phyloP scores from a whole-genome alignment of 2,888 invertebrate genomes.

The Phlogophora meticulosa region DNA sequence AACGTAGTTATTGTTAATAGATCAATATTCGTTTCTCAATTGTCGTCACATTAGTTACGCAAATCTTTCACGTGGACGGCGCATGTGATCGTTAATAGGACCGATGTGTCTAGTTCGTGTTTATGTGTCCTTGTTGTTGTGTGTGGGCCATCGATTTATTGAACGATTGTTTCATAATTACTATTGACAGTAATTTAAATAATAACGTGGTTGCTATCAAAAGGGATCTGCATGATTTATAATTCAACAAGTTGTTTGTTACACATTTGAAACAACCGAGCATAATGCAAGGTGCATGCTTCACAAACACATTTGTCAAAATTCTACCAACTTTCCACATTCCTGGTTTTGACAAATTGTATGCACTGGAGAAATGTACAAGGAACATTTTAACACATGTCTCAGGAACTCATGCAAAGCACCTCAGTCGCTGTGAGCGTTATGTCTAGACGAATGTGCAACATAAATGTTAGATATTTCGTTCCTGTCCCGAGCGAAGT shows the following conservation, averaged over 20 bases:
- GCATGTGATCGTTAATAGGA: conserved; percentile 49
- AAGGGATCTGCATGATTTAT: conserved; percentile 1
- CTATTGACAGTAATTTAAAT: conserved; percentile 39
- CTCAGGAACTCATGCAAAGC: conserved; percentile 67
- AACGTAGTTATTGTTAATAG: conserved; percentile 17
- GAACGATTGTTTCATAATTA: conserved; percentile 47
- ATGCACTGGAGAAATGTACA: conserved; percentile 65
- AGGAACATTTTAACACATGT: conserved; percentile 67
- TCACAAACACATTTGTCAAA: conserved; percentile 51
- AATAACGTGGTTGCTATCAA: conserved; percentile 31
- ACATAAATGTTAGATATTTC: conserved; percentile 74
- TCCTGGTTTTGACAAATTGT: conserved; percentile 71
- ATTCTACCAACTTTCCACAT: conserved; percentile 37
- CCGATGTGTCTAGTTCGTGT: conserved; percentile 34
- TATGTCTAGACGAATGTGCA: conserved; percentile 80
- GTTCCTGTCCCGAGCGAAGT: conserved; percentile 61
- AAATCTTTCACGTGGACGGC: conserved; percentile 46
- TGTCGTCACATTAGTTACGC: conserved; percentile 41
- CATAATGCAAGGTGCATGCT: conserved; percentile 23
- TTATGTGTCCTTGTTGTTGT: conserved; percentile 31
- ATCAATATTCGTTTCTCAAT: conserved; percentile 51
- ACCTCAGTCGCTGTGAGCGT: conserved; percentile 64
- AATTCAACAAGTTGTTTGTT: conserved; percentile 9
- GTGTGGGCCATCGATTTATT: conserved; percentile 51
- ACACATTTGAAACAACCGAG: background rate